A percentile compares a stretch with the other conserved stretches of the same genome.
phyloP scores from a whole-genome alignment of 2,888 invertebrate species.

The Siphlonurus alternatus region DNA sequence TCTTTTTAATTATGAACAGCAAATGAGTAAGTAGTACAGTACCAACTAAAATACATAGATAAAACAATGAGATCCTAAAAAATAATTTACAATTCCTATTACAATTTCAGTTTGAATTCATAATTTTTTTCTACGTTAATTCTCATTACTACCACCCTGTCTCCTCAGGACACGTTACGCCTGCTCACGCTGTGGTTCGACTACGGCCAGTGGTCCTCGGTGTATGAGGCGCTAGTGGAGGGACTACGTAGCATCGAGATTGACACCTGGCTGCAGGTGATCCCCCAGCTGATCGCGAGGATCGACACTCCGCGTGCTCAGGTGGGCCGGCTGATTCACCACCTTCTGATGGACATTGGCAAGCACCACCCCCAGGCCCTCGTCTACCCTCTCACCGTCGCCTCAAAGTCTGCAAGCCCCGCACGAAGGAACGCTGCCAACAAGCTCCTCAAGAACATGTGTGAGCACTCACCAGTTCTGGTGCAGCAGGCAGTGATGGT shows the following conservation, averaged over 20 bases:
- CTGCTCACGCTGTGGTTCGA: conserved; percentile 96
- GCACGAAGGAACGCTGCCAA: conserved; percentile 81
- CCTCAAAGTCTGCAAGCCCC: conserved; percentile 80
- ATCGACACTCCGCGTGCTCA: conserved; percentile 85
- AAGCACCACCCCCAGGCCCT: conserved; percentile 95
- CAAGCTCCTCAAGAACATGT: conserved; percentile 87
- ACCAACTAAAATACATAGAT: too few species aligned
- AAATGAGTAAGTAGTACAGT: too few species aligned
- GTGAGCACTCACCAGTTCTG: conserved; percentile 78
- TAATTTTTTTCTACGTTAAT: too few species aligned
- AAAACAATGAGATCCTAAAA: too few species aligned
- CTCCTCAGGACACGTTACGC: conserved; percentile 89
- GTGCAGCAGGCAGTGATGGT: conserved; percentile 95
- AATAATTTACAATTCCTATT: too few species aligned
- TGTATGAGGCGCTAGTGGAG: conserved; percentile 83
- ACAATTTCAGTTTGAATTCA: too few species aligned
- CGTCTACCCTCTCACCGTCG: conserved; percentile 94
- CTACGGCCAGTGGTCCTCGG: conserved; percentile 85
- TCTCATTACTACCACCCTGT: too few species aligned
- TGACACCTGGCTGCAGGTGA: conserved; percentile 98
- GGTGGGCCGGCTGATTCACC: conserved; percentile 81
- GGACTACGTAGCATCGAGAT: conserved; percentile 89
- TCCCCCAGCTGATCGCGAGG: conserved; percentile 94
- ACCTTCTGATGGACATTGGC: conserved; percentile 88
- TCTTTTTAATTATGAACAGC: too few species aligned